Conservation (phyloP, 2,113 vertebrate genomes). For the Callorhinus ursinus region DNA sequence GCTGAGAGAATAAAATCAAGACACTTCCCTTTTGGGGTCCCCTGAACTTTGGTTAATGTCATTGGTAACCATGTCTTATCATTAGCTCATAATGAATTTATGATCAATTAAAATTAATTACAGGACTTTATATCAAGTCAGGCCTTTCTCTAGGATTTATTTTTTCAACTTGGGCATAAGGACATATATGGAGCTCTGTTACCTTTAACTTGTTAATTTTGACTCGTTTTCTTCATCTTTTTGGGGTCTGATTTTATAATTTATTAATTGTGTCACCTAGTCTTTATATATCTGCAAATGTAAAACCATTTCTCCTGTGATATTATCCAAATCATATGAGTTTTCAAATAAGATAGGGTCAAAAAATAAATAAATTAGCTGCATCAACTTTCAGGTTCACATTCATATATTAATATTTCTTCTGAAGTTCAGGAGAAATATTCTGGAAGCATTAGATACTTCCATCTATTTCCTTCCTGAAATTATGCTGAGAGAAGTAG, state of each 20-base stretch:
- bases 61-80: not conserved
- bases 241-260: not conserved
- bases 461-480: not conserved
- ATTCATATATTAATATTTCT: not conserved
- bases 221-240: not conserved
- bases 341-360: not conserved
- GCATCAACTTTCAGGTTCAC: fast-evolving
- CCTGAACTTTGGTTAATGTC: not conserved
- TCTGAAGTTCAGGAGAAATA: not conserved
- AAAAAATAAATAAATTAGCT: not conserved
- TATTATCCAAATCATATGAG: not conserved
- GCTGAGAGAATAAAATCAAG: not conserved
- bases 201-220: not conserved
- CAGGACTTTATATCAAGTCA: not conserved
- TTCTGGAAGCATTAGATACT: not conserved
- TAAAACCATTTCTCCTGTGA: not conserved
- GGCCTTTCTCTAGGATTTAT: not conserved
- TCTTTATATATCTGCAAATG: not conserved
- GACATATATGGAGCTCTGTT: not conserved
- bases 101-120: not conserved
- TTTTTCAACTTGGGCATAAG: not conserved
- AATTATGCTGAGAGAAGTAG: not conserved
- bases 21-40: not conserved
- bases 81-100: not conserved
- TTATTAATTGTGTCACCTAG: not conserved